Base-by-base conservation (phyloP, 2,888 invertebrate genomes). In the Encarsia formosa region DNA sequence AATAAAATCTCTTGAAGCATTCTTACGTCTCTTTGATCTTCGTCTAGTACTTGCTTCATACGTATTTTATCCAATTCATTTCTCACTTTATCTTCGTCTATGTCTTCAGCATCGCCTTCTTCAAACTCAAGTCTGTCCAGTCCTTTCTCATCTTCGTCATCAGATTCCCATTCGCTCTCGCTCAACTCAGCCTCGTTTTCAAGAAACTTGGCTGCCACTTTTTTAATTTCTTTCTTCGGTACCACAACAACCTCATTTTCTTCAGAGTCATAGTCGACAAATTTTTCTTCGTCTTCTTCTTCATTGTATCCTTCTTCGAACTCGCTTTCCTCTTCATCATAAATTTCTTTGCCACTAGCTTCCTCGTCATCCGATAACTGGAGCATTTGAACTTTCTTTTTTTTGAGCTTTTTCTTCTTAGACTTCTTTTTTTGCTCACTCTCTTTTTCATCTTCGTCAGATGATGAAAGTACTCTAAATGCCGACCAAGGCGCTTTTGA, bases 151-250 rank as follows among this genome's bases (percentile, higher is more conserved):
- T 93, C 91, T 73, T 90, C 94, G 66, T 93, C 93, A 0, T 84
- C 92, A 39, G 91, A 91, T 1, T 85, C 91, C 84, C 87, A 90
- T 60, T 93, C 93, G 3, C 89, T 91, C 66, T 93, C 95, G 0
- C 92, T 91, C 26, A 96, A 74, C 66, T 95, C 95, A 0, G 95
- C 95, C 75, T 96, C 95, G 32, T 86, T 81, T 61, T 96, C 95
- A 47, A 95, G 79, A 77, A 91, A 96, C 44, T 88, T 87, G 1
- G 78, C 73, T 0, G 80, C 78, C 43, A 81, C 80, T 39, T 77
- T 76, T 55, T 76, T 78, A 1, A 70, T 63, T 26, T 67, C 66
- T 59, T 69, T 70, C 24, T 71, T 66, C 3, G 61, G 68, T 49
- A 60, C 71, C 76, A 81, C 78, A 76, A 81, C 78, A 55, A 81